These are phyloP conservation scores for Cervus canadensis DNA, from an alignment of 2,113 vertebrate species.

Conservation along the genomic window DNA sequence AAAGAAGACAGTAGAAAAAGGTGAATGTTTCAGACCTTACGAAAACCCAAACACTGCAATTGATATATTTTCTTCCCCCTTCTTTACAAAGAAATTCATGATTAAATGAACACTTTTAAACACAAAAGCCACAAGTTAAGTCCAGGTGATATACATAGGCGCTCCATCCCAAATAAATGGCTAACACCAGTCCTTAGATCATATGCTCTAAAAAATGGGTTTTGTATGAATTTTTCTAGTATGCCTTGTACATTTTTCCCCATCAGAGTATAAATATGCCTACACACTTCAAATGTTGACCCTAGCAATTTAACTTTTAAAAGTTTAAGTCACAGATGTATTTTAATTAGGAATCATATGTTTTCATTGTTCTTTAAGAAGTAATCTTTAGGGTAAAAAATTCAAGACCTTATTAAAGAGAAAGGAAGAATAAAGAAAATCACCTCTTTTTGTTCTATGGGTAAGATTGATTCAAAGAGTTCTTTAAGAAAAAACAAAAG, in stretches of 20 bases:
- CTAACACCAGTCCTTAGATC: not conserved
- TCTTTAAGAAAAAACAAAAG: not conserved
- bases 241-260: not conserved
- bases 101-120: not conserved
- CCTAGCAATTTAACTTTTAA: constrained; percentile 1
- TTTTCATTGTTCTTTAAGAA: not conserved
- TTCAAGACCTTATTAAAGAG: not conserved
- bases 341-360: not conserved
- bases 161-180: not conserved
- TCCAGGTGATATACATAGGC: not conserved
- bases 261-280: not conserved
- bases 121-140: not conserved
- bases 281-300: not conserved
- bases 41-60: not conserved
- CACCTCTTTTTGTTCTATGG: not conserved
- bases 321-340: not conserved
- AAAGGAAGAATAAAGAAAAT: not conserved
- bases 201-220: not conserved
- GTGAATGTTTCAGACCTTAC: not conserved
- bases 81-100: not conserved
- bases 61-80: not conserved
- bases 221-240: not conserved
- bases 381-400: not conserved
- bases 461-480: not conserved
- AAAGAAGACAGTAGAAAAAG: not conserved